A percentile compares a stretch with the other conserved stretches of the same genome.
Evolutionary conservation across 2,113 vertebrate genomes (phyloP).

Genomic region (Oreochromis aureus): DNA sequence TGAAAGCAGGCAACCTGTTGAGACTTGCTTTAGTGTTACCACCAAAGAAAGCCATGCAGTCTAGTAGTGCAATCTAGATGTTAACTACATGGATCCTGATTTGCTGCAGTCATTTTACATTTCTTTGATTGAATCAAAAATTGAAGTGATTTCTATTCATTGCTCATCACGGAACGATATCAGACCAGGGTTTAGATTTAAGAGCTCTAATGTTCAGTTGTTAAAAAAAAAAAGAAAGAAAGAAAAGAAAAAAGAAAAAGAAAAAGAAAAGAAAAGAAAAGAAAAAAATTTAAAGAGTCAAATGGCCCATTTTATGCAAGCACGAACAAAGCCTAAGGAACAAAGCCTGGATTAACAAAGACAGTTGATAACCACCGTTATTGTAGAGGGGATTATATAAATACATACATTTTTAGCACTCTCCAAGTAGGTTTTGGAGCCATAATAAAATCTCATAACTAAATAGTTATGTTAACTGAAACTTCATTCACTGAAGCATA

Average conservation of each 20-base stretch:
- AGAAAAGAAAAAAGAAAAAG: too few species aligned
- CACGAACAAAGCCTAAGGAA: accelerated
- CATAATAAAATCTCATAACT: background rate
- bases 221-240: background rate
- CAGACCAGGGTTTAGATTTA: background rate
- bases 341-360: background rate
- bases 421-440: background rate
- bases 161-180: background rate
- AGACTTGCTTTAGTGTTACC: background rate
- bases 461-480: background rate
- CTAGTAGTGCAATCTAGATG: background rate
- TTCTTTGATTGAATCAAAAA: background rate
- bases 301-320: background rate
- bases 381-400: background rate
- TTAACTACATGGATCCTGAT: background rate
- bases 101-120: background rate
- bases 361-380: background rate
- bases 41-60: background rate
- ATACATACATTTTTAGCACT: background rate
- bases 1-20: background rate
- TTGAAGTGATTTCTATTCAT: background rate
- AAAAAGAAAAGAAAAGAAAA: accelerated
- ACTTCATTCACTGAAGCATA: background rate
- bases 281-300: too few species aligned
- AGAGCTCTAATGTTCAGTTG: background rate